Base-by-base conservation (phyloP, 1,140 invertebrate genomes). In the Tetraneura akinire region DNA sequence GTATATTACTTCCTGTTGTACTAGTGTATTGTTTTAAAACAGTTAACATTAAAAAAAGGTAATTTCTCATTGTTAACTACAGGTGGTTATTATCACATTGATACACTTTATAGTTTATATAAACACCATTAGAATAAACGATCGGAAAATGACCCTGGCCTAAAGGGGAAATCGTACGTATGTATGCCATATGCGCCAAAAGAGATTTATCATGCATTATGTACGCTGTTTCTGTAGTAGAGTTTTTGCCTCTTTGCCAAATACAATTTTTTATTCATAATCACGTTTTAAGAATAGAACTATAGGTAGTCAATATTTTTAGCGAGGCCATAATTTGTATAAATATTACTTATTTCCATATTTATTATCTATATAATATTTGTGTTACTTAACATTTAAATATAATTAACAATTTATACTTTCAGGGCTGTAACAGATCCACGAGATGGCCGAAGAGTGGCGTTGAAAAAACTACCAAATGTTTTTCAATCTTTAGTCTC, bases 401-500 rank as follows among this genome's bases (percentile, higher is more conserved):
- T 14, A 47, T 47, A 47, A 47, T 47, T 47, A 47, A 4, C 11
- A 47, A 13, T 14, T 86, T 88, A 83, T 87, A 62, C 84, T 91
- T 89, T 18, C 90, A 98, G 97, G 97, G 96, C 97, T 82, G 97
- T 99, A 83, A 99, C 97, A 84, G 98, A 99, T 91, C 98, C 98
- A n/a, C 90, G 98, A 83, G 96, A 98, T 89, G 96, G 97, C 80
- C 93, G 96, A 86, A 90, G 96, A 85, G 97, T 99, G 82, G 98
- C 98, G 70, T 91, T 99, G 80, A 99, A 99, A 89, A 99, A 99
- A 90, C 92, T 99, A 90, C 97, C 98, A 83, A 99, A 99, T 89
- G 97, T 99, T 86, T 99, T 99, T 91, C 98, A 99, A 88, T 99
- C 97, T 86, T 90, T 99, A 84, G 96, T 99, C 83, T 99, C 97